Base-by-base conservation (phyloP, 2,888 invertebrate genomes). In the Elmis aenea region DNA sequence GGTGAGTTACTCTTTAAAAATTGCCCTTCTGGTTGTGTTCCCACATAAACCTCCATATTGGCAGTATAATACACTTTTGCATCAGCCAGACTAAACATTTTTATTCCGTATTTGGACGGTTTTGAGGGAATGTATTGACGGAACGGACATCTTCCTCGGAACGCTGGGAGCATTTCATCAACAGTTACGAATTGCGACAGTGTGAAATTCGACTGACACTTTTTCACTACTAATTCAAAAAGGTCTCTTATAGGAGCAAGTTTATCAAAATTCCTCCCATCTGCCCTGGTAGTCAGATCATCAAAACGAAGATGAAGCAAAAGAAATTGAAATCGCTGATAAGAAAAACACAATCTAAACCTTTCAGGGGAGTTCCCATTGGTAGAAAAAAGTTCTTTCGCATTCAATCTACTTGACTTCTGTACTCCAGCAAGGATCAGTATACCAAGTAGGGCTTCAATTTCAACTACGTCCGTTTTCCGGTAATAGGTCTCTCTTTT, bases 11-110 rank as follows among this genome's bases (percentile, higher is more conserved):
- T 33, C 5, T 41, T 14, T n/a, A 15, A 14, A 40, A 45, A 50
- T 10, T 49, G 50, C 8, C 51, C 53, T 22, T 46, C 31, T 38
- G 51, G 53, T 42, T 57, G 53, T 26, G 35, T 48, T 14, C 52
- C 50, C 10, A 44, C 42, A 45, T 54, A 55, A 22, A 55, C 43
- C 42, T 28, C 51, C 37, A 57, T 28, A 25, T 53, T 51, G 10
- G 13, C 25, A 9, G 51, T 48, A 41, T 55, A 55, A 46, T 39
- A 57, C 12, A 40, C 35, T 37, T 50, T 51, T 30, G 34, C 45
- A 13, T 38, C 40, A 13, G 45, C 38, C 26, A 43, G 42, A 13
- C 33, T 27, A 10, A 13, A 26, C 13, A 39, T 42, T 26, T 29
- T 40, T 33, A 46, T 42, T 32, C 26, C 38, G 14, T 39, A 42